Evolutionary conservation across 2,888 invertebrate species (phyloP), one percentile per base, ranked within the genome.

Genomic region (Noctua fimbriata): DNA sequence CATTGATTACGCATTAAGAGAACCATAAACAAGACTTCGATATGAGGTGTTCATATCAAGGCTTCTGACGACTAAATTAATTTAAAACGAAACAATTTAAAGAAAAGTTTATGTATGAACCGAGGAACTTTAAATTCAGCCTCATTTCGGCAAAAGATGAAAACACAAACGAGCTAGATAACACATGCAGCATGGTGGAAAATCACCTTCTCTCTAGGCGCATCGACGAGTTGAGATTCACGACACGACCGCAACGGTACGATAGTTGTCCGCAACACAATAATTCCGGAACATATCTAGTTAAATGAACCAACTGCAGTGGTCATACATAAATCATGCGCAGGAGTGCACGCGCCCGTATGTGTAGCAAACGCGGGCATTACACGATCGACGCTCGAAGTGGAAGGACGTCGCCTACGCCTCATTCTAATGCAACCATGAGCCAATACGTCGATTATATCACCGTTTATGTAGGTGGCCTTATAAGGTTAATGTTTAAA

Each of bases 401-500:
- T 91, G 93, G 95, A 95, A 96, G 95, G 95, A 95, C 96, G 93
- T 92, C 93, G 92, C 96, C 96, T 94, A 96, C 96, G 93, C 94
- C 82, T 89, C 87, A 89, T 89, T 90, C 89, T 89, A 92, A 92
- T 91, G 89, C 94, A 92, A 90, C 93, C 92, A 92, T 94, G 94
- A 94, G 92, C 94, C 94, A 94, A 94, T 93, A 93, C 92, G 87
- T 87, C 92, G 95, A 95, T 96, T 96, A 96, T 96, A 96, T 96
- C 96, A 96, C 95, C 95, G 94, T 92, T 93, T 93, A 94, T 95
- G 96, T 96, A 96, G 96, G 96, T 95, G 95, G 95, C 96, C 96
- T 94, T 96, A 96, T 96, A 96, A 96, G 96, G 96, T 95, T 95
- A 96, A 96, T 96, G 95, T 94, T 94, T 91, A 93, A 94, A 95